phyloP scores from a whole-genome alignment of 1,140 invertebrate genomes.

The Scaptomyza hsui region DNA sequence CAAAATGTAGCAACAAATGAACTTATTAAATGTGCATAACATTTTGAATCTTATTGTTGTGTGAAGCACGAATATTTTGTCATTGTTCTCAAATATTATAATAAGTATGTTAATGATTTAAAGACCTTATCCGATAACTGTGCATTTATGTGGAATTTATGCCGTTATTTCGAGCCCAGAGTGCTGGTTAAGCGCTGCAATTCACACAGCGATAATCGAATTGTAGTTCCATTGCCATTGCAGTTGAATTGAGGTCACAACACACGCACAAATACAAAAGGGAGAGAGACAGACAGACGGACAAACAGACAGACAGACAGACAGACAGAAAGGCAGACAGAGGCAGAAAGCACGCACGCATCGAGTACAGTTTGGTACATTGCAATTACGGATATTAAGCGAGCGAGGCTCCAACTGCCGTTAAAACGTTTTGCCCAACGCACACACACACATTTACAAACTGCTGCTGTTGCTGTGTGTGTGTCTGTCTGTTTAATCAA shows the following conservation, averaged over 20 bases:
- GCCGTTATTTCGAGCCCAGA: conserved; percentile 17
- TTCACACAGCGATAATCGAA: conserved; percentile 37
- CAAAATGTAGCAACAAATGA: background rate
- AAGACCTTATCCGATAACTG: conserved; percentile 3
- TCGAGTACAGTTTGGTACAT: conserved; percentile 16
- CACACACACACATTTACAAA: background rate
- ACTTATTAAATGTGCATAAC: background rate
- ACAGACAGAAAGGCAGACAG: background rate
- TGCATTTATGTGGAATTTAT: conserved; percentile 4
- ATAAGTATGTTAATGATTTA: conserved; percentile 4
- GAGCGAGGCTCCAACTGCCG: conserved; percentile 22
- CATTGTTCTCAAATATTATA: background rate
- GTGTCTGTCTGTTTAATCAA: conserved; percentile 31
- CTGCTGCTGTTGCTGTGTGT: background rate
- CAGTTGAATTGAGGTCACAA: conserved; percentile 24
- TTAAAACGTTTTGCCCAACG: conserved; percentile 25
- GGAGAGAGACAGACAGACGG: background rate
- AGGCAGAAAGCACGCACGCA: background rate
- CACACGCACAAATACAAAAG: background rate
- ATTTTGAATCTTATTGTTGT: background rate
- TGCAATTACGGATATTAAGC: conserved; percentile 44
- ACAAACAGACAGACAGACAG: conserved; percentile 1
- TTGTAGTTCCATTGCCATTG: conserved; percentile 29
- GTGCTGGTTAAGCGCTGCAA: conserved; percentile 18
- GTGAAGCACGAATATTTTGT: background rate